A percentile compares a stretch with the other conserved stretches of the same genome.
Evolutionary conservation across 2,888 invertebrate genomes (phyloP).

Genomic region (Leucophenga maculata): DNA sequence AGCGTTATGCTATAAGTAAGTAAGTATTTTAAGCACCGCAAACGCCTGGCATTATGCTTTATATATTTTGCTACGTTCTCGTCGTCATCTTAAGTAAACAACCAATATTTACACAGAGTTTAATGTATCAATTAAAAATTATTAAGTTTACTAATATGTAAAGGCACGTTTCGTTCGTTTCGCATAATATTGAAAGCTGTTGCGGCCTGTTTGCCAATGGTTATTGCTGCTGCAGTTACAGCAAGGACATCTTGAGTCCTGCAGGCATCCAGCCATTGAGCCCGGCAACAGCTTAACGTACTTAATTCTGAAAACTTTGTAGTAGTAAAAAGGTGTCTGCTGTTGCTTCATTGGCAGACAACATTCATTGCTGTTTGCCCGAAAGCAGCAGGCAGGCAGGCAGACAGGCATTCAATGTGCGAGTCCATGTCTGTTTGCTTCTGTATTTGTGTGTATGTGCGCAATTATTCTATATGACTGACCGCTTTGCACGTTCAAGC

Average conservation of each 20-base stretch:
- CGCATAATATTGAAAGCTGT: background rate
- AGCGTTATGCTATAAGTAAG: background rate
- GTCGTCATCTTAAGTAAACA: constrained; percentile 15
- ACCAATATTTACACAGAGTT: constrained; percentile 66
- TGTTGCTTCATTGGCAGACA: constrained; percentile 18
- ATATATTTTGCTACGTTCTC: background rate
- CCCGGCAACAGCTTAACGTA: background rate
- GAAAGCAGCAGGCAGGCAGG: no score
- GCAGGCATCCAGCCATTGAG: background rate
- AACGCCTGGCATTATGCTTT: background rate
- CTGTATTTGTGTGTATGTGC: constrained; percentile 30
- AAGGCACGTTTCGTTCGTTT: constrained; percentile 61
- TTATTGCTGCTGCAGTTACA: constrained; percentile 56
- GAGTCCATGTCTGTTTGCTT: constrained; percentile 7
- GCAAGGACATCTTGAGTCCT: constrained; percentile 24
- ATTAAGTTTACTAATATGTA: constrained; percentile 72
- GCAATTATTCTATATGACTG: constrained; percentile 47
- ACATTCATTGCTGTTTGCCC: no score
- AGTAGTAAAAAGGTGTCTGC: background rate
- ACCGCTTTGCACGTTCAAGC: constrained; percentile 31
- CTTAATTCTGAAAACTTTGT: background rate
- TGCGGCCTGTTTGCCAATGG: constrained; percentile 57
- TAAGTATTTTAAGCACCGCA: background rate
- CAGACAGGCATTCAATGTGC: no score
- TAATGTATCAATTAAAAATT: constrained; percentile 73